These are phyloP conservation scores for Solenopsis invicta DNA, from an alignment of 1,140 invertebrate genomes.

Conservation along the genomic window DNA sequence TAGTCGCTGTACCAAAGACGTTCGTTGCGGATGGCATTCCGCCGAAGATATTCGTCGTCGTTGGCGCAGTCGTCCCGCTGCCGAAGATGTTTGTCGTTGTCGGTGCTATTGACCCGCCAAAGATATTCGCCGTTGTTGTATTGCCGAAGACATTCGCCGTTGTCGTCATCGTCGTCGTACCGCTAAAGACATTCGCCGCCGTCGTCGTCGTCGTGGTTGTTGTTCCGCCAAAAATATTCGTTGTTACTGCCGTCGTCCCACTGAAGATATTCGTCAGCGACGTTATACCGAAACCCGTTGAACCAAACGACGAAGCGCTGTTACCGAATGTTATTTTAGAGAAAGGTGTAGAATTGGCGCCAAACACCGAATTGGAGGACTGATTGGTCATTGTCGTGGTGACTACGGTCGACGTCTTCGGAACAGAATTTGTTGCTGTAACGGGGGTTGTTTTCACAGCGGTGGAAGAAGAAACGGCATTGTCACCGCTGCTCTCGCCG, in stretches of 20 bases:
- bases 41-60: conserved; percentile 21
- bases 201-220: neutral
- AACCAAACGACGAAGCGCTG: conserved; percentile 33
- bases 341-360: conserved; percentile 30
- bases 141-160: neutral
- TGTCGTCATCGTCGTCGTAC: neutral
- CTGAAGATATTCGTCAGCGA: neutral
- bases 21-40: neutral
- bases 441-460: conserved; percentile 12
- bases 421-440: neutral
- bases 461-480: neutral
- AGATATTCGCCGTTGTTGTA: conserved; percentile 13
- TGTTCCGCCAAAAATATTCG: neutral
- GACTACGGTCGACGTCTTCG: neutral
- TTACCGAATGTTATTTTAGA: conserved; percentile 38
- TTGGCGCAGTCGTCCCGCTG: neutral
- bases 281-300: neutral
- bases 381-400: conserved; percentile 9
- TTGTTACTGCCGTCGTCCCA: neutral
- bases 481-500: neutral
- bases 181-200: conserved; percentile 13
- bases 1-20: conserved; percentile 6
- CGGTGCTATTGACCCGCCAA: neutral
- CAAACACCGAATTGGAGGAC: conserved; percentile 49
- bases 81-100: neutral